These are phyloP conservation scores for Rhynchonycteris naso DNA, from an alignment of 2,797 vertebrate species.

Conservation along the genomic window DNA sequence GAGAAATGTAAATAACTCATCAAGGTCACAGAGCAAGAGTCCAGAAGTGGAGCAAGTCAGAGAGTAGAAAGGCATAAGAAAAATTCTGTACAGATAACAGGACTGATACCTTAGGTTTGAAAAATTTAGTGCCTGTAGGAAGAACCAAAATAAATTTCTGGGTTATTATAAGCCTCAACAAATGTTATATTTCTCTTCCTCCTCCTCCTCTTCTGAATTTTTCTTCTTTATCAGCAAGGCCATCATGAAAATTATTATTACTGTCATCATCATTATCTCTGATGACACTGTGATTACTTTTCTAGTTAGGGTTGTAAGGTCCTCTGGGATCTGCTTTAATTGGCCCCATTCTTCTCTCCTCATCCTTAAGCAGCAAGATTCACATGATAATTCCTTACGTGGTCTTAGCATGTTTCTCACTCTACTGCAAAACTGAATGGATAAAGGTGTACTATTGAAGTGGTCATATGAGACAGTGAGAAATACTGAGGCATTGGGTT, in stretches of 20 bases:
- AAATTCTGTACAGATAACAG: not conserved
- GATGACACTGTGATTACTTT: not conserved
- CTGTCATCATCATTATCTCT: not conserved
- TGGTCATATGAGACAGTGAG: not conserved
- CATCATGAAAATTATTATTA: not conserved
- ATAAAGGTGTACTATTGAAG: not conserved
- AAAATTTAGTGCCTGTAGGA: not conserved
- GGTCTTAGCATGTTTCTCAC: not conserved
- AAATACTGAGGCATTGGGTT: not conserved
- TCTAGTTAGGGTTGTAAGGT: not conserved
- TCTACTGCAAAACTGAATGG: not conserved
- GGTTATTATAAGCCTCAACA: not conserved
- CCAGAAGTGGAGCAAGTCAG: not conserved
- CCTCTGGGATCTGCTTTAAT: not conserved
- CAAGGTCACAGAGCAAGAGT: not conserved
- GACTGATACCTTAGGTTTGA: not conserved
- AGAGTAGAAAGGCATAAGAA: not conserved
- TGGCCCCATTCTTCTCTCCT: not conserved
- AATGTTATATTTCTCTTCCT: not conserved
- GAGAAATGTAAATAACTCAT: not conserved
- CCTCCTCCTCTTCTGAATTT: not conserved
- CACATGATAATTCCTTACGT: not conserved
- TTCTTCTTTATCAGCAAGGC: not conserved
- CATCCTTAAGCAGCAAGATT: not conserved
- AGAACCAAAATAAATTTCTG: not conserved